Base-by-base conservation (phyloP, 2,888 invertebrate genomes). In the Caenorhabditis virilis region DNA sequence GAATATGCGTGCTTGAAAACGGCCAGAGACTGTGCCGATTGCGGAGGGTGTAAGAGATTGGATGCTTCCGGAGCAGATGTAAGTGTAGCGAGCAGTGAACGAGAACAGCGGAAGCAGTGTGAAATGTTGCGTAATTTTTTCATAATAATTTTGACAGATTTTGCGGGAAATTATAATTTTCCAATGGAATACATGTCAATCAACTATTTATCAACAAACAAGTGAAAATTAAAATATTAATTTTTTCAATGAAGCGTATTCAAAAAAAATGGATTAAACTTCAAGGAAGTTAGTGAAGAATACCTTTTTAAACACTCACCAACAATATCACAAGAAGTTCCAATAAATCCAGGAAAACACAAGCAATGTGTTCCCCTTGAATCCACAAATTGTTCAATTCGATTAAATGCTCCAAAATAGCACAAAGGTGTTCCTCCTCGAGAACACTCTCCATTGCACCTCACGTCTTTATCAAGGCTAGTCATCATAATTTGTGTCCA, bases 331-430 rank as follows among this genome's bases (percentile, higher is more conserved):
- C 80, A 80, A 15, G 74, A 67, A 11, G 73, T 53, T 15, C 78
- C 76, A 11, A 70, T 69, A 50, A 67, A 81, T n/a, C 81, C 81
- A 15, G 77, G 77, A 52, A 62, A 82, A 54, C 81, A 81, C 1
- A 78, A 58, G 50, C 81, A 81, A 43, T 81, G 81, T 2, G 69
- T 74, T 30, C 72, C 72, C n/a, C 58, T 46, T 7, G 52, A 26
- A 35, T 72, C 69, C 18, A 58, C 46, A 42, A 64, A 72, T 48
- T 72, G 72, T 38, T 72, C 72, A 18, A 69, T 42, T 2, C 69
- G 55, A 48, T 66, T 67, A 46, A 69, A 72, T 2, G 63, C 27
- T 2, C 72, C 79, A 33, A 77, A 78, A 52, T 70, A 78, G 55
- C 81, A 81, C 39, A 81, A 72, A 13, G 81, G 81, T 25, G 70